Evolutionary conservation across 2,113 vertebrate genomes (phyloP), one percentile per base, ranked within the genome.

Genomic region (Platycercus adscitus): DNA sequence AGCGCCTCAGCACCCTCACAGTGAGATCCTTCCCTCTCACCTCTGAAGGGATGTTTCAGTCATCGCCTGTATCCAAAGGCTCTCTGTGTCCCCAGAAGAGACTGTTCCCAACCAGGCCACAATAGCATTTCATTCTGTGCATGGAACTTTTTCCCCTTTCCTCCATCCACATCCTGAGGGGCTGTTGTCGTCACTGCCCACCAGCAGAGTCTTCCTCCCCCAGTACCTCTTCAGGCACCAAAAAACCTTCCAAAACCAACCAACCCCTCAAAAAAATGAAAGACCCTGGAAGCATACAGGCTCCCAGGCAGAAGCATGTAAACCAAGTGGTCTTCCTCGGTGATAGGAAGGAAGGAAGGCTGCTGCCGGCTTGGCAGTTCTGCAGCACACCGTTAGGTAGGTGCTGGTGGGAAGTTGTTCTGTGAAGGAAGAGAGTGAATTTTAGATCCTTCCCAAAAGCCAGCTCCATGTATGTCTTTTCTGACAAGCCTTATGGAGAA

Each of bases 1-100:
- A 35, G 56, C 6, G 1, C 33, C 33, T 35, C 13, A 35, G 33
- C 56, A 35, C 21, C 20, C 33, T n/a, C 56, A 58, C 20, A 10
- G 18, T 1, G 46, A 31, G 20, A 73, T 43, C 33, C 37, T 5
- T 28, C 60, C 53, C 53, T 55, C 53, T 55, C 53, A 20, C 53
- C 18, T 55, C 25, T 2, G 5, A 12, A 33, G n/a, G 31, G 21
- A 1, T 2, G 1, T 3, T 16, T 25, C 13, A 16, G 39, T n/a
- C n/a, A 4, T 18, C 6, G 6, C 9, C 18, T 1, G 0, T 8
- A 2, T 5, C 15, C 4, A 28, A 17, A 25, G n/a, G 17, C 5
- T 1, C 1, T 23, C 13, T 24, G 11, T 3, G 6, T 44, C 20
- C 41, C 1, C 6, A 1, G 17, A 12, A 33, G 31, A 13, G 23